Evolutionary conservation across 2,888 invertebrate genomes (phyloP), one percentile per base, ranked within the genome.

Genomic region (Torymus auratus): DNA sequence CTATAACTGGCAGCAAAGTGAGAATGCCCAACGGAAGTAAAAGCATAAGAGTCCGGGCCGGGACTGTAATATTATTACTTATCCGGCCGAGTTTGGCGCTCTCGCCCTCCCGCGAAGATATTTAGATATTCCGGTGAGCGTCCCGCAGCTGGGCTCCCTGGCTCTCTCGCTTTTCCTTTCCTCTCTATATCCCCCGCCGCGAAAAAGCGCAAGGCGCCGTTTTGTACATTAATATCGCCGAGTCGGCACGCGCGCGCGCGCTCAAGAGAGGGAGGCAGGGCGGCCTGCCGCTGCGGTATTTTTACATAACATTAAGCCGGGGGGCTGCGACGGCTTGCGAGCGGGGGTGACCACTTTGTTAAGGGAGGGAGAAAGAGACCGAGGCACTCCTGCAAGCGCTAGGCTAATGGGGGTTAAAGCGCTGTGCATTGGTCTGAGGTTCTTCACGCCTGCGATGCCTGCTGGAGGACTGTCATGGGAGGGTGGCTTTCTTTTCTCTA

Each of bases 391-490:
- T 11, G 62, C 28, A 50, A 65, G 50, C 13, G 20, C 20, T 28
- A 52, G 87, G 86, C 88, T 88, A 88, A 89, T 89, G 88, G 88
- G 86, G 88, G 88, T 88, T 88, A 88, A 89, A 88, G 88, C 87
- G 87, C 85, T 62, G 75, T 58, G 23, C 60, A 28, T 2, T 28
- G 28, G 28, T 28, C 28, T 28, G 61, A 68, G 73, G 55, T 64
- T 50, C 61, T 62, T 72, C 61, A 60, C 71, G 61, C 52, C 28
- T 10, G 13, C 52, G n/a, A 2, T 17, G 15, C 52, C 52, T 11
- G 17, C 52, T 15, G 10, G 55, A 14, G 13, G 14, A 17, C 3
- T 60, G 23, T 3, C 13, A 5, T 53, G 12, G 28, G 15, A 10
- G 28, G n/a, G 7, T 15, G 55, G 15, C 28, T 56, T 61, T 64